phyloP scores from a whole-genome alignment of 2,888 invertebrate genomes.

The Teinopalpus imperialis region DNA sequence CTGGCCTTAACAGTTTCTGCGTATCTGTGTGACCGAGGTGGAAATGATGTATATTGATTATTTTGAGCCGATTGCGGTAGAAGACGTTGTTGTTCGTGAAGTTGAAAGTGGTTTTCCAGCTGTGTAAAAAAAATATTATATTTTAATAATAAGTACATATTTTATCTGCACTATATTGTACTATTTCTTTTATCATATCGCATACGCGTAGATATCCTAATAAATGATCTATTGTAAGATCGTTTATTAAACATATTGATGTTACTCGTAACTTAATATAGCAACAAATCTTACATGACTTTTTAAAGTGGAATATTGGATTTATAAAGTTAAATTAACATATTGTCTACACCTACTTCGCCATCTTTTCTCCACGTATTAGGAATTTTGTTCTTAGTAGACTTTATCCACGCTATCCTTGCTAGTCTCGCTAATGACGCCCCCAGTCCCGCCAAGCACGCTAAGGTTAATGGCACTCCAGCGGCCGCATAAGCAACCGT shows the following conservation, averaged over 20 bases:
- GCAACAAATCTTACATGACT: not conserved
- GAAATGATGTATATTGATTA: conserved; percentile 76
- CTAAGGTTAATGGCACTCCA: conserved; percentile 93
- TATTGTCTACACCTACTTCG: conserved; percentile 59
- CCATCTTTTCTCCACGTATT: conserved; percentile 68
- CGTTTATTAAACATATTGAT: too few species aligned
- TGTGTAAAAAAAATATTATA: conserved; percentile 35
- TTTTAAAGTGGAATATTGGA: too few species aligned
- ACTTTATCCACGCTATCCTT: conserved; percentile 81
- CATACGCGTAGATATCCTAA: too few species aligned
- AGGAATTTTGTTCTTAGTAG: conserved; percentile 66
- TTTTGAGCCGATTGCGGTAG: conserved; percentile 67
- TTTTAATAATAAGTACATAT: too few species aligned
- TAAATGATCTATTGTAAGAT: too few species aligned
- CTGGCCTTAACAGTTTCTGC: conserved; percentile 64
- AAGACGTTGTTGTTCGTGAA: conserved; percentile 74
- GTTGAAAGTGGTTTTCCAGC: conserved; percentile 73
- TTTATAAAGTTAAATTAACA: too few species aligned
- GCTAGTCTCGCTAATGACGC: conserved; percentile 90
- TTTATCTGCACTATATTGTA: too few species aligned
- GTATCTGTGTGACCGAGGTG: conserved; percentile 56
- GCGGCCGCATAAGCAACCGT: conserved; percentile 94
- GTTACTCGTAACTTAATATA: too few species aligned
- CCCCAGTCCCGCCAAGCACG: conserved; percentile 92
- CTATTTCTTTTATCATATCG: too few species aligned